Base-by-base conservation (phyloP, 2,113 vertebrate species). In the Puntigrus tetrazona region DNA sequence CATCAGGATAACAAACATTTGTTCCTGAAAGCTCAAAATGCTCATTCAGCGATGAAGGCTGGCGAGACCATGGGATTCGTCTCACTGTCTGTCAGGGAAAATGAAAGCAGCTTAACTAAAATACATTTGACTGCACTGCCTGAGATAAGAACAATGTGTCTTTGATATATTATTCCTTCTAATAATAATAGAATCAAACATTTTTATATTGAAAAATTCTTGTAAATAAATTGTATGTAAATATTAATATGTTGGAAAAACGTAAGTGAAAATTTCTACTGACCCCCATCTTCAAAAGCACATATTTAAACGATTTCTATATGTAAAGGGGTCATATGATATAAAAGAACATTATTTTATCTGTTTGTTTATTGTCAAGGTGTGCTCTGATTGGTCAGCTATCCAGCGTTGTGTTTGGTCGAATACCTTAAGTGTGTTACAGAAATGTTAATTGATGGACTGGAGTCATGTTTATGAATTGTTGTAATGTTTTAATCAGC, bases 1-100 rank as follows among this genome's bases (percentile, higher is more conserved):
- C 69, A 41, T 72, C 69, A 72, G 69, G 36, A 72, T 72, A 72
- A 43, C 69, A 43, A 61, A 41, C 76, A 61, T 6, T n/a, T 9
- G 55, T 61, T 78, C 76, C 13, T 9, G 22, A 78, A 61, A 61
- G 36, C 77, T 25, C 34, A 8, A 38, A 61, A 78, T 78, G 55
- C 34, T 78, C 34, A 43, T 78, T 36, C 52, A 10, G 2, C 13
- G 25, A 16, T 41, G 57, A 55, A 57, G 75, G 52, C 36, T 78
- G 76, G 22, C 13, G 3, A 43, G 55, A 45, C 38, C 13, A 43
- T 73, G 69, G n/a, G 38, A 73, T 43, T 72, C 36, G 11, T 22
- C 65, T 69, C 31, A 69, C 31, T 38, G 5, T 72, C 36, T 41
- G 36, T 72, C 10, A 72, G 69, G 18, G 20, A 41, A 41, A 70